Evolutionary conservation across 2,113 vertebrate species (phyloP), one percentile per base, ranked within the genome.

Genomic region (Todiramphus chloris): DNA sequence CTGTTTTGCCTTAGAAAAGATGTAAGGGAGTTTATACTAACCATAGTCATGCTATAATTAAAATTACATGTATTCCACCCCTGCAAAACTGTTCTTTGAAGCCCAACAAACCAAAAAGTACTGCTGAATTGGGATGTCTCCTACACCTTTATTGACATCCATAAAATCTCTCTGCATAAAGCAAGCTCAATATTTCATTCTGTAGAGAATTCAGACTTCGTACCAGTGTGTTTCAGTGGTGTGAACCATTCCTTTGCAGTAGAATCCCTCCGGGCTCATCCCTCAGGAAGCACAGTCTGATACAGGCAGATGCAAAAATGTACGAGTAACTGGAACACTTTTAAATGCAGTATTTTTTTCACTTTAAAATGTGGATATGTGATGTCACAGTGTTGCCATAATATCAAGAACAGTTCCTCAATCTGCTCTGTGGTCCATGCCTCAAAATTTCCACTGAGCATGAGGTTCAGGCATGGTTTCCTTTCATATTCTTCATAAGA

Each of bases 391-490:
- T 8, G 2, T 64, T 2, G 0, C 76, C 27, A 33, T 89, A 78
- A 83, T 41, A 86, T 56, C 37, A 83, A 81, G 73, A 89, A 81
- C 55, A 70, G 85, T 89, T 96, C 83, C 85, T 95, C 79, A 89
- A 55, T 93, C 53, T 95, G 39, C n/a, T 89, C 46, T 90, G 83
- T 83, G 88, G 73, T 81, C 90, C 92, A 41, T 89, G 78, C 76
- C 80, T 96, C 90, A 95, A 78, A 81, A 96, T 94, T 94, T 96
- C 90, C 83, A 92, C 80, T 89, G 39, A 81, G 16, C 51, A 31
- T 70, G 73, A 92, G 62, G 83, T 89, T 92, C 64, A 93, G 62
- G 51, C 56, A 62, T 88, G 13, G 51, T 77, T 86, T 90, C 48
- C 76, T 86, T 84, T 82, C 10, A 11, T 67, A 9, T 59, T 78